These are phyloP conservation scores for Rhinella marina DNA, from an alignment of 2,797 vertebrate genomes.

Conservation along the genomic window DNA sequence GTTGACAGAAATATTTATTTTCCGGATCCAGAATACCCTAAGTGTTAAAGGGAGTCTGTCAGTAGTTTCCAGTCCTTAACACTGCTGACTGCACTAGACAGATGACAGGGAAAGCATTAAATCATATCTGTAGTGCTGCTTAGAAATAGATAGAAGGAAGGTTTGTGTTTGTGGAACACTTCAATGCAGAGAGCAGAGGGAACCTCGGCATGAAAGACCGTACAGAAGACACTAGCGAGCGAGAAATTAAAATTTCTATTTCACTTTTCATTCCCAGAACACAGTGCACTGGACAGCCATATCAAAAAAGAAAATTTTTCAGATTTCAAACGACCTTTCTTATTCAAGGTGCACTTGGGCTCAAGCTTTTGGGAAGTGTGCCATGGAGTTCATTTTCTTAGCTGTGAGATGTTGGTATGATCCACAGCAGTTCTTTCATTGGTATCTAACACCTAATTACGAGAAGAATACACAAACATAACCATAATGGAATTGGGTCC, in stretches of 20 bases:
- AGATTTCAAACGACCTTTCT: conserved; percentile 24
- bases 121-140: too few relatives aligned
- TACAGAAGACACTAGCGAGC: neutral
- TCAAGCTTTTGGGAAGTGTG: neutral
- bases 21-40: too few relatives aligned
- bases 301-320: neutral
- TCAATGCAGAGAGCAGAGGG: too few relatives aligned
- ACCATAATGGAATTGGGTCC: conserved; percentile 13
- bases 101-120: too few relatives aligned
- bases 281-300: neutral
- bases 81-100: too few relatives aligned
- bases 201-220: too few relatives aligned
- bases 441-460: conserved; percentile 45
- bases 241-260: too few relatives aligned
- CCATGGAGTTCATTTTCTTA: conserved; percentile 10
- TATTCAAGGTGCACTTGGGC: conserved; percentile 4
- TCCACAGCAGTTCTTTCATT: conserved; percentile 31
- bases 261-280: neutral
- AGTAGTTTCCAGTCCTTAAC: too few relatives aligned
- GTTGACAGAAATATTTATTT: neutral
- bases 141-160: too few relatives aligned
- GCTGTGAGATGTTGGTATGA: neutral
- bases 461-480: conserved; percentile 21
- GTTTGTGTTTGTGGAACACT: too few relatives aligned
- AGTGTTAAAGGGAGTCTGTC: too few relatives aligned